Percentiles rank a stretch among this genome's conserved stretches.
phyloP scores from a whole-genome alignment of 2,888 invertebrate genomes.

The Tanypteryx hageni region DNA sequence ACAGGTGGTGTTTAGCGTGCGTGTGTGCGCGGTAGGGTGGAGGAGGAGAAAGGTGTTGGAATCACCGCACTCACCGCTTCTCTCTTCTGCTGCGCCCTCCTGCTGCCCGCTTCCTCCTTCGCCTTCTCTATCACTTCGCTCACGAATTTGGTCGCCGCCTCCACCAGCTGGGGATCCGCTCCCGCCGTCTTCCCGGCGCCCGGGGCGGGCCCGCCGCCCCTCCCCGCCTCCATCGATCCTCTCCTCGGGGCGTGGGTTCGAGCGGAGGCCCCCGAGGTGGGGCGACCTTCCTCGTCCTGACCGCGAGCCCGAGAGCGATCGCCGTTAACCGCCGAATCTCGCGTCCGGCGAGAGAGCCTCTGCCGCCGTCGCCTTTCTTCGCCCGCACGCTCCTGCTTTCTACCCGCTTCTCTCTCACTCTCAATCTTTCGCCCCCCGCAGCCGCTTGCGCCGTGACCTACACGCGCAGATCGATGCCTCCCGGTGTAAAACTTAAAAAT shows the following conservation, averaged over 20 bases:
- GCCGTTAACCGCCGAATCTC: not conserved
- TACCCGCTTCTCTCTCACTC: not conserved
- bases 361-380: not conserved
- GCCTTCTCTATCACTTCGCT: slow-evolving; percentile 76
- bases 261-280: not conserved
- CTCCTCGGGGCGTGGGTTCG: not conserved
- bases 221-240: not conserved
- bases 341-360: not conserved
- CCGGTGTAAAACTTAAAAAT: not conserved
- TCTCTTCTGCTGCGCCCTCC: slow-evolving; percentile 69
- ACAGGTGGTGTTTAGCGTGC: not conserved
- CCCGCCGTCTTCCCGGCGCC: slow-evolving; percentile 74
- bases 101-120: slow-evolving; percentile 74
- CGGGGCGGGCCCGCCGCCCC: not conserved
- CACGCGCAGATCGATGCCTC: not conserved
- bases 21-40: no score
- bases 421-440: not conserved
- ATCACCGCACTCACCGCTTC: not conserved
- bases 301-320: not conserved
- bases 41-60: no score
- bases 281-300: not conserved
- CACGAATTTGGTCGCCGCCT: slow-evolving; percentile 76
- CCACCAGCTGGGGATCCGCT: slow-evolving; percentile 75
- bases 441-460: not conserved
- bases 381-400: not conserved